phyloP scores from a whole-genome alignment of 2,797 vertebrate genomes.

The Silurus aristotelis region DNA sequence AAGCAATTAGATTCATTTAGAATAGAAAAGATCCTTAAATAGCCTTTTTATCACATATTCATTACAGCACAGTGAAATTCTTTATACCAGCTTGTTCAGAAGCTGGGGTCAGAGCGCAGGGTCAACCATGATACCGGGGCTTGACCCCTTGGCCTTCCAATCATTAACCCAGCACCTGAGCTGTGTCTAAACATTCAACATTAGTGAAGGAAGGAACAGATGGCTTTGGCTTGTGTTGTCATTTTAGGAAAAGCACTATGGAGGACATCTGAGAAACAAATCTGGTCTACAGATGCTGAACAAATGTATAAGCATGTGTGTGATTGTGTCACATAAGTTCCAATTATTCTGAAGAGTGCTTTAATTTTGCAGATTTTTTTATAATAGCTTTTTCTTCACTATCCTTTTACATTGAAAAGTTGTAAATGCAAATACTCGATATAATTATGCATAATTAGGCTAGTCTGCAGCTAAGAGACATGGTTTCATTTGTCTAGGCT shows the following conservation, averaged over 20 bases:
- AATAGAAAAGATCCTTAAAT: too few relatives aligned
- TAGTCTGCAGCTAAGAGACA: background rate
- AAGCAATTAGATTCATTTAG: background rate
- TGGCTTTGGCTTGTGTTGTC: background rate
- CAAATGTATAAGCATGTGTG: background rate
- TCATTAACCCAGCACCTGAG: too few relatives aligned
- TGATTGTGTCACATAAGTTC: background rate
- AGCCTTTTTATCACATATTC: background rate
- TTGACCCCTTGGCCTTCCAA: too few relatives aligned
- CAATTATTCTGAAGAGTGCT: background rate
- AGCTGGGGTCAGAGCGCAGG: too few relatives aligned
- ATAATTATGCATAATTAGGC: background rate
- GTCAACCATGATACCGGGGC: too few relatives aligned
- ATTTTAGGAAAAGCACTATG: background rate
- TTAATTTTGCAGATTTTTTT: background rate
- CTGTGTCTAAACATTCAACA: background rate
- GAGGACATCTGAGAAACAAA: background rate
- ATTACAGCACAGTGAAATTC: too few relatives aligned
- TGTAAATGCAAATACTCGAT: background rate
- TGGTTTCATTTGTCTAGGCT: background rate
- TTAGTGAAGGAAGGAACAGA: background rate
- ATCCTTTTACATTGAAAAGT: background rate
- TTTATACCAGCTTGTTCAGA: too few relatives aligned
- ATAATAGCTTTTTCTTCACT: background rate
- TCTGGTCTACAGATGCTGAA: background rate